Conservation (phyloP, 2,113 vertebrate species). For the Percopsis transmontana region DNA sequence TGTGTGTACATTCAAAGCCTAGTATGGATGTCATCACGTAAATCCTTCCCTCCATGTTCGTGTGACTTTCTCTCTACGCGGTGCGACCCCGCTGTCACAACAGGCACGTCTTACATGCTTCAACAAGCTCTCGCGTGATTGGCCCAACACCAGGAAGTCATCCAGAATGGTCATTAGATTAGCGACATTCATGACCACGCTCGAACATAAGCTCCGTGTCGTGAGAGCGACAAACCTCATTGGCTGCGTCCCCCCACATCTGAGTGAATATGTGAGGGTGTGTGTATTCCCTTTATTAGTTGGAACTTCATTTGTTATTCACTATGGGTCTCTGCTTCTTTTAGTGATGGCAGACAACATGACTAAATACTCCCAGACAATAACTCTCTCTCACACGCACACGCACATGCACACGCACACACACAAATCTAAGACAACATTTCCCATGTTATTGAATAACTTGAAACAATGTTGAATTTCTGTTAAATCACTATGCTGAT, state of each 20-base stretch:
- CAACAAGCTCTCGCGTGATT: slow-evolving; percentile 39
- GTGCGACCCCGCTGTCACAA: slow-evolving; percentile 22
- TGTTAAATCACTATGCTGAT: too few species aligned
- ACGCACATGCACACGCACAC: background rate
- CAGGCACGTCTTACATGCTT: slow-evolving; percentile 2
- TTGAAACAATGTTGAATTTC: too few species aligned
- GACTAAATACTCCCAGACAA: slow-evolving; percentile 39
- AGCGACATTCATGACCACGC: slow-evolving; percentile 38
- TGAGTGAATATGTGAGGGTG: slow-evolving; percentile 1
- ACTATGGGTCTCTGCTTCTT: slow-evolving; percentile 30
- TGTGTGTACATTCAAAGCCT: slow-evolving; percentile 24
- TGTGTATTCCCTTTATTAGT: slow-evolving; percentile 11
- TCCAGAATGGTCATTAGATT: slow-evolving; percentile 48
- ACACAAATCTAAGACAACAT: background rate
- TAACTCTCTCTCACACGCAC: slow-evolving; percentile 8
- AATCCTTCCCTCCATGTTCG: slow-evolving; percentile 32
- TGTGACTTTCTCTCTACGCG: slow-evolving; percentile 25
- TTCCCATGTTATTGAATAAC: background rate
- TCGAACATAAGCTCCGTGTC: slow-evolving; percentile 23
- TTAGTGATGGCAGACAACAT: slow-evolving; percentile 51
- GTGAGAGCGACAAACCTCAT: slow-evolving; percentile 45
- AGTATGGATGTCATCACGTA: slow-evolving; percentile 50
- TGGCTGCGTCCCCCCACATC: slow-evolving; percentile 19
- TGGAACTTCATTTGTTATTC: slow-evolving; percentile 42
- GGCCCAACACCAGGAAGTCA: slow-evolving; percentile 40